A percentile compares a stretch with the other conserved stretches of the same genome.
These are phyloP conservation scores for Drosophila santomea DNA, from an alignment of 1,140 invertebrate genomes.

Conservation along the genomic window DNA sequence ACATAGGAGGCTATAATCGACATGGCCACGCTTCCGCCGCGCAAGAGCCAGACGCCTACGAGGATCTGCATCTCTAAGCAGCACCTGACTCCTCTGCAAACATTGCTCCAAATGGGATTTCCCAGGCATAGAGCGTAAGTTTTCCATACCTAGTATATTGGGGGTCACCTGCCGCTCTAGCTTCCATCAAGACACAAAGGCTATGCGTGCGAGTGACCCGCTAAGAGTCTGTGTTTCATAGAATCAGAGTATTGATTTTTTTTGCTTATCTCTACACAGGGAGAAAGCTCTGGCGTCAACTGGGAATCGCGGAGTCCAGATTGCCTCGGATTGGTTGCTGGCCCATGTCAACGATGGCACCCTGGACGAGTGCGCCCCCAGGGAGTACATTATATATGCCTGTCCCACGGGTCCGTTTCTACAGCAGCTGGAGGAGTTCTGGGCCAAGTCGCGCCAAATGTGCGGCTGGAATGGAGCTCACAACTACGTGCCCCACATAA, in stretches of 20 bases:
- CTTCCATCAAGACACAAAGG: not conserved
- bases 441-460: constrained; percentile 90
- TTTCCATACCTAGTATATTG: constrained; percentile 32
- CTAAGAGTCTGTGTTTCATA: not conserved
- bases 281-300: constrained; percentile 96
- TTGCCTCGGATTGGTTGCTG: constrained; percentile 95
- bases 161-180: not conserved
- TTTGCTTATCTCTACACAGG: constrained; percentile 84
- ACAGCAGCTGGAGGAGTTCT: constrained; percentile 90
- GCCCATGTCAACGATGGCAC: constrained; percentile 94
- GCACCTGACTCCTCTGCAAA: constrained; percentile 91
- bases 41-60: constrained; percentile 88
- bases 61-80: constrained; percentile 89
- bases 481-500: constrained; percentile 95
- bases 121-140: constrained; percentile 93
- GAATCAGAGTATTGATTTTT: constrained; percentile 64
- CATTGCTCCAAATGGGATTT: constrained; percentile 94
- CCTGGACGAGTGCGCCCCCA: constrained; percentile 89
- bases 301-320: constrained; percentile 92
- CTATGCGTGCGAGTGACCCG: not conserved
- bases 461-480: constrained; percentile 95
- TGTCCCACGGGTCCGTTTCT: constrained; percentile 91
- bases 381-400: constrained; percentile 94
- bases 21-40: constrained; percentile 89
- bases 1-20: constrained; percentile 27